Evolutionary conservation across 23 tunicate species (phyloP).

Genomic region (Corella eumyota): DNA sequence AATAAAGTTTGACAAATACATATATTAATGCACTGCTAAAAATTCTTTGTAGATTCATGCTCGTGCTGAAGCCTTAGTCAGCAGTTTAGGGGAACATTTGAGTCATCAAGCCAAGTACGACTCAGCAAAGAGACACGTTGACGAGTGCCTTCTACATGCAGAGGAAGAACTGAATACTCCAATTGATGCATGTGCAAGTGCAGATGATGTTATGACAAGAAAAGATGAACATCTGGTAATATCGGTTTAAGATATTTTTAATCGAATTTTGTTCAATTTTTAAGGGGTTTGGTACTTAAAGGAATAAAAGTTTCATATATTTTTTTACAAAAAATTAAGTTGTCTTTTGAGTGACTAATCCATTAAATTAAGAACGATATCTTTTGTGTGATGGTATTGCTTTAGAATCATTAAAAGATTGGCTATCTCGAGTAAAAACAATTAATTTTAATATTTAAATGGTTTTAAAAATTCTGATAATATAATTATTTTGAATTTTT

Average conservation of each 20-base stretch:
- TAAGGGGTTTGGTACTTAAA: background rate
- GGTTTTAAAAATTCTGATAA: too few species aligned
- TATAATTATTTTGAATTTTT: too few species aligned
- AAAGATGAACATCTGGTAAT: slow-evolving; percentile 65
- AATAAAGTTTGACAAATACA: too few species aligned
- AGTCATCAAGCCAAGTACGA: slow-evolving; percentile 80
- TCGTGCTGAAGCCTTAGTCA: slow-evolving; percentile 55
- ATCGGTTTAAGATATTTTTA: background rate
- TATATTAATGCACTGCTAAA: too few species aligned
- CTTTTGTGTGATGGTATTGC: too few species aligned
- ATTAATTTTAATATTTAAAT: too few species aligned
- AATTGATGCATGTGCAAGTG: slow-evolving; percentile 21
- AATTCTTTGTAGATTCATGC: slow-evolving; percentile 41
- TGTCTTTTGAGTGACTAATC: too few species aligned
- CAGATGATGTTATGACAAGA: slow-evolving; percentile 34
- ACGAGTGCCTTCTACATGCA: slow-evolving; percentile 27
- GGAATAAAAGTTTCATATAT: background rate
- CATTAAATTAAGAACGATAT: too few species aligned
- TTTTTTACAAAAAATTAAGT: background rate
- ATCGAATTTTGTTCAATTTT: background rate
- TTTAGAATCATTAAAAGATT: too few species aligned
- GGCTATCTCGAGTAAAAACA: too few species aligned
- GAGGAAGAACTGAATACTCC: slow-evolving; percentile 26
- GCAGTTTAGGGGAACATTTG: slow-evolving; percentile 52
- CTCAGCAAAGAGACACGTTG: slow-evolving; percentile 21